Evolutionary conservation across 2,113 vertebrate species (phyloP).

Genomic region (Xiphias gladius): DNA sequence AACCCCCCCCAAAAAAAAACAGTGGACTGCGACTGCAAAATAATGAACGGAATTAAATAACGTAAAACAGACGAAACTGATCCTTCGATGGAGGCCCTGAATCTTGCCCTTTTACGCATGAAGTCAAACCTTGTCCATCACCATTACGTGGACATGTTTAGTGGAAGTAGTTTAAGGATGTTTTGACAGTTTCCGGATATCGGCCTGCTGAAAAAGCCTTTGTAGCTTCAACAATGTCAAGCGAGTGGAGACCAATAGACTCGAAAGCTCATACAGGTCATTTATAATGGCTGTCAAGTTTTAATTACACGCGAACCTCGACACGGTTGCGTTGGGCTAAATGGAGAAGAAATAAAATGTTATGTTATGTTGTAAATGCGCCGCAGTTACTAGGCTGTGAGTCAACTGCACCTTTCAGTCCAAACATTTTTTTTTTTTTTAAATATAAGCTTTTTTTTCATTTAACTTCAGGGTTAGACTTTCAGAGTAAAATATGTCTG

Average conservation of each 20-base stretch:
- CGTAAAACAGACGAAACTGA: not conserved
- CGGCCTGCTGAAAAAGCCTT: constrained; percentile 13
- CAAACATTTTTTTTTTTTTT: not conserved
- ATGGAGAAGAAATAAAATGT: constrained; percentile 26
- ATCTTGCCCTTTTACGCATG: constrained; percentile 5
- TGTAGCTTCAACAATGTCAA: constrained; percentile 45
- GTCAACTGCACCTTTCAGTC: not conserved
- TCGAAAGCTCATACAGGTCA: constrained; percentile 8
- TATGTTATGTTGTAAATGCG: constrained; percentile 38
- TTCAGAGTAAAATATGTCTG: not conserved
- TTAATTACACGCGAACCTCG: constrained; percentile 53
- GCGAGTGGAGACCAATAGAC: constrained; percentile 38
- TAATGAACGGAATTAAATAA: not conserved
- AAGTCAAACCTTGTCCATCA: constrained; percentile 15
- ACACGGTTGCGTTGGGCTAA: constrained; percentile 24
- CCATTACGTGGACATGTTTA: not conserved
- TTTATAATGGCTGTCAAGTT: constrained; percentile 51
- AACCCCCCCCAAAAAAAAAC: too few relatives aligned
- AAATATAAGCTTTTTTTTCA: too few relatives aligned
- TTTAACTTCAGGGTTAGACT: not conserved
- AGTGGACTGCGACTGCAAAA: not conserved
- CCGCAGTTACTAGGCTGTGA: constrained; percentile 1
- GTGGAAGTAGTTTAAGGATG: constrained; percentile 41
- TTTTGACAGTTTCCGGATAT: constrained; percentile 61
- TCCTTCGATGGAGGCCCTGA: not conserved